Base-by-base conservation (phyloP, 2,113 vertebrate genomes). In the Notarius quadriscutis region DNA sequence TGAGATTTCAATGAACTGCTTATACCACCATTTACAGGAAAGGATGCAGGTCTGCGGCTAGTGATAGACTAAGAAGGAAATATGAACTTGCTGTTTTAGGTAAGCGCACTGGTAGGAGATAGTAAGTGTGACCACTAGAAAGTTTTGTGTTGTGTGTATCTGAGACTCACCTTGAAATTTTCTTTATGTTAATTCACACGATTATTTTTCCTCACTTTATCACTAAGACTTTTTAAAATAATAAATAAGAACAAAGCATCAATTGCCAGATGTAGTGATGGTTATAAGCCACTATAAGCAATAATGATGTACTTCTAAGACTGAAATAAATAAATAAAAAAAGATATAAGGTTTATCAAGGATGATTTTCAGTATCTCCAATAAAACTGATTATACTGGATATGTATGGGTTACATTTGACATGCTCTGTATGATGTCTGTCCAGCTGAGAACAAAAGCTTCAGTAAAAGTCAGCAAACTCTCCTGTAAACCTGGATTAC, bases 1-100 rank as follows among this genome's bases (percentile, higher is more conserved):
- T 92, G 91, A 94, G 94, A 92, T 94, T 95, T 93, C 94, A 95
- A 95, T 95, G 92, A 95, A 95, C 93, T 95, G 90, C 89, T 79
- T 87, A 86, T 89, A 90, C 84, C 91, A 92, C 65, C 63, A 69
- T 94, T 95, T 93, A 94, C 94, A 94, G 94, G 94, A 95, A 95
- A 93, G 92, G 91, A 93, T 92, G 93, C 93, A 93, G 91, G 92
- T 91, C 87, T 92, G 92, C 83, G 92, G 91, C 93, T 93, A 91
- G 91, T 91, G 85, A 87, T 92, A 92, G 92, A 85, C 34, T 82
- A 14, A 53, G 57, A 89, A 92, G 91, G 94, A 93, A 85, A 87
- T 62, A 27, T 53, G 72, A 89, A 57, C 14, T 92, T 88, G 92
- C 91, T 91, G 92, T 92, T 89, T 91, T 86, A 87, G 69, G 80